Evolutionary conservation across 2,888 invertebrate genomes (phyloP), one percentile per base, ranked within the genome.

Genomic region (Amblyjoppa proteus): DNA sequence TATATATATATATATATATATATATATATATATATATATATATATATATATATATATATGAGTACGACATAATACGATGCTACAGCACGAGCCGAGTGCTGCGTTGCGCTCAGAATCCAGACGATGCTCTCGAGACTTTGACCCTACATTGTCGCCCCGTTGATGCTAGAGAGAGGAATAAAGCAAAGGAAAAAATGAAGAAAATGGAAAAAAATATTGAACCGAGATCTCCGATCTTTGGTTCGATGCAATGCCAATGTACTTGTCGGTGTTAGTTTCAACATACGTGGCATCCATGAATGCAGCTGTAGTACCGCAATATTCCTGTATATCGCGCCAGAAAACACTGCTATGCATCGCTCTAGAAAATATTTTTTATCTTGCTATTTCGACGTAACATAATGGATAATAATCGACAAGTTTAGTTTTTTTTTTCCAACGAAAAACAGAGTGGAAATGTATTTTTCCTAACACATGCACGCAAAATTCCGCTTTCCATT

Each of bases 101-200:
- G 73, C 58, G 58, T 41, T 34, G 16, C 38, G n/a, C 41, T 58
- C 58, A 38, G 41, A 49, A 58, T 41, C 73, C 38, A 41, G 68
- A 66, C 66, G 80, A 81, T 69, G 70, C 73, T 70, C 38, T 69
- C 38, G 68, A 78, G 83, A 73, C 78, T 83, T 79, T 79, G 83
- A 79, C 70, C 79, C 38, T 70, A 13, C 53, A 28, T 61, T 49
- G 31, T 68, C 79, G 78, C 79, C 69, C 79, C 69, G 69, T 73
- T 74, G 45, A 56, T 51, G 31, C 73, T 45, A 45, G 53, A 68
- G 28, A 70, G 53, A 25, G 58, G 20, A 56, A 49, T 25, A 45
- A 45, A 31, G 49, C 31, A 49, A 41, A 34, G 20, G 38, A 41
- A 53, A 11, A 25, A 28, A 3, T 6, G 38, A 31, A 20, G 3